These are phyloP conservation scores for Cantharis rufa DNA, from an alignment of 2,888 invertebrate species.

Conservation along the genomic window DNA sequence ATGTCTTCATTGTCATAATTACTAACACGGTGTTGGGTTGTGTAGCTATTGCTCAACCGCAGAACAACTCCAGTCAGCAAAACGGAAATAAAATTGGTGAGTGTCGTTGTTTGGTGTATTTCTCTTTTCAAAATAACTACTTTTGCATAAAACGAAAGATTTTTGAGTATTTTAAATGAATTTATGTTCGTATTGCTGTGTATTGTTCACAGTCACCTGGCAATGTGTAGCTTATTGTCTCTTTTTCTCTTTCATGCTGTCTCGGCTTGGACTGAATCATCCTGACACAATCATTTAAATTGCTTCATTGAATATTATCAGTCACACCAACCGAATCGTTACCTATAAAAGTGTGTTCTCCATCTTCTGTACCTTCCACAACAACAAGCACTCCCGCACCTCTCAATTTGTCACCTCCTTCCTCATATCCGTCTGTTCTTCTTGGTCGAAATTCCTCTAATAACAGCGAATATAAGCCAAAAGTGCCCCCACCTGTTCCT, in stretches of 20 bases:
- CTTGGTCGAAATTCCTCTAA: conserved; percentile 62
- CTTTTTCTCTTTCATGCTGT: conserved; percentile 42
- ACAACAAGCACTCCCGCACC: conserved; percentile 55
- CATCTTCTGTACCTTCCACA: conserved; percentile 25
- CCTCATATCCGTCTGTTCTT: conserved; percentile 75
- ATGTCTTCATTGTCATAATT: background rate
- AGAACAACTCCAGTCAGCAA: conserved; percentile 51
- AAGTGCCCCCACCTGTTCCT: conserved; percentile 87
- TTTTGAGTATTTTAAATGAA: background rate
- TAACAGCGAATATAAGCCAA: conserved; percentile 65
- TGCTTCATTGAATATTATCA: conserved; percentile 33
- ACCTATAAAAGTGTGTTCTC: conserved; percentile 58
- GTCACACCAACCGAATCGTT: conserved; percentile 63
- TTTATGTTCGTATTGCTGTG: conserved; percentile 1
- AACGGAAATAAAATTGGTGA: conserved; percentile 56
- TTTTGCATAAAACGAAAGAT: background rate
- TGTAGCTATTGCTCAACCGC: conserved; percentile 48
- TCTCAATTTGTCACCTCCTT: conserved; percentile 58
- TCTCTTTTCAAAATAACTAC: background rate
- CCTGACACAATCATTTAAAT: conserved; percentile 35
- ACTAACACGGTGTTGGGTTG: conserved; percentile 49
- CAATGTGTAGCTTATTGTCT: conserved; percentile 25
- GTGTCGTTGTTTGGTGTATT: conserved; percentile 35
- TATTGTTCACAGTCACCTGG: background rate
- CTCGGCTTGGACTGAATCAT: conserved; percentile 37